Conservation (phyloP, 2,113 vertebrate species). For the Pampusana beccarii region DNA sequence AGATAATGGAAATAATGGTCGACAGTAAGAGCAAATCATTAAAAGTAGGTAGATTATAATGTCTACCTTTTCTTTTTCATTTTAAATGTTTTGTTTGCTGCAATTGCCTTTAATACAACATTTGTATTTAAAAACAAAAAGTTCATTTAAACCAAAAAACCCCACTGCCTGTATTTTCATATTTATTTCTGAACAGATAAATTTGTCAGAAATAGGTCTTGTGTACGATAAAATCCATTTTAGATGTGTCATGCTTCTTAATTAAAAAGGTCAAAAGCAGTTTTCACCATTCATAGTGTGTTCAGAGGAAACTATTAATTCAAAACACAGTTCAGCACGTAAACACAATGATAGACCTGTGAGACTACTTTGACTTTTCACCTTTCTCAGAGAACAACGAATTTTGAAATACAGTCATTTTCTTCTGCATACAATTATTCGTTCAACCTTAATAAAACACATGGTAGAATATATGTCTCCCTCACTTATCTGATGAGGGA, state of each 20-base stretch:
- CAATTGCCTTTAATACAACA: not conserved
- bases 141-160: rapidly evolving
- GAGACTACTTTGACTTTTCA: not conserved
- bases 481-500: rapidly evolving
- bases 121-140: not conserved
- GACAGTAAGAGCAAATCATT: not conserved
- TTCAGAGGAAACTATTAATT: not conserved
- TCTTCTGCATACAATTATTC: not conserved
- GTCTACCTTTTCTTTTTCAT: not conserved
- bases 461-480: not conserved
- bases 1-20: not conserved
- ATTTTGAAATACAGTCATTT: not conserved
- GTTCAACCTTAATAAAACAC: not conserved
- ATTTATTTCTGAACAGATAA: not conserved
- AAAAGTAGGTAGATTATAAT: not conserved
- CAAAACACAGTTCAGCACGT: not conserved
- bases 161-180: not conserved
- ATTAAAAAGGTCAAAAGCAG: not conserved
- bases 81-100: not conserved
- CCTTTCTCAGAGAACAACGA: not conserved
- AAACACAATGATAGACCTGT: not conserved
- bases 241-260: not conserved
- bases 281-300: not conserved
- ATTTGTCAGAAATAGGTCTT: not conserved
- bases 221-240: not conserved